Percentiles rank a stretch among this genome's conserved stretches.
phyloP scores from a whole-genome alignment of 2,797 vertebrate species.

The Sphaeramia orbicularis region DNA sequence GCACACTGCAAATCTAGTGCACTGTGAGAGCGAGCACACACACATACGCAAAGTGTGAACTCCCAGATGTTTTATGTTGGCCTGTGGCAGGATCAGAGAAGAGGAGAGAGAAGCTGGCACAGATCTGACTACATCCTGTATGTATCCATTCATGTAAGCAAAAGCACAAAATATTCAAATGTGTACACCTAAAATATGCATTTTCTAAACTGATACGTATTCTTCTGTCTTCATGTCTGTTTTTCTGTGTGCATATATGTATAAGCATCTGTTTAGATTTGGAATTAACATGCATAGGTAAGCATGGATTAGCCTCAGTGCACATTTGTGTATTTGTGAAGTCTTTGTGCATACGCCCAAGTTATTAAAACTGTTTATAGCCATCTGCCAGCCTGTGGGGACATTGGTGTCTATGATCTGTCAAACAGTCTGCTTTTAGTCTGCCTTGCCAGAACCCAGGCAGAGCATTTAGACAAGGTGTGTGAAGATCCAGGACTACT shows the following conservation, averaged over 20 bases:
- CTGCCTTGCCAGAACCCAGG: constrained; percentile 53
- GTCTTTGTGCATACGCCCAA: constrained; percentile 14
- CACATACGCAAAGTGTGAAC: constrained; percentile 51
- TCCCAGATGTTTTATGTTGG: constrained; percentile 78
- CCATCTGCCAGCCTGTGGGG: constrained; percentile 69
- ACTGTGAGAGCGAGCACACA: constrained; percentile 33
- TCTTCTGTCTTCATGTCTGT: not conserved
- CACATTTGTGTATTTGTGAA: constrained; percentile 20
- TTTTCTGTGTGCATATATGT: not conserved
- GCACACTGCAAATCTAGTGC: constrained; percentile 36
- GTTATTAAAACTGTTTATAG: constrained; percentile 49
- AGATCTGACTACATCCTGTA: constrained; percentile 39
- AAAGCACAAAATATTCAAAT: not conserved
- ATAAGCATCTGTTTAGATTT: constrained; percentile 5
- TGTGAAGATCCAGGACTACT: constrained; percentile 65
- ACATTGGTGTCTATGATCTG: constrained; percentile 63
- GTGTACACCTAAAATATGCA: constrained; percentile 10
- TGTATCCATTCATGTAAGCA: constrained; percentile 32
- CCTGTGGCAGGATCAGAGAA: constrained; percentile 65
- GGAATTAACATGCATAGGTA: constrained; percentile 2
- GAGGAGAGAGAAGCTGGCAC: constrained; percentile 61
- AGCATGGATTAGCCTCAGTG: constrained; percentile 1
- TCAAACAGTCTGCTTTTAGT: constrained; percentile 70
- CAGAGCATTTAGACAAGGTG: constrained; percentile 72
- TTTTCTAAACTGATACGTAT: constrained; percentile 8